Evolutionary conservation across 2,888 invertebrate species (phyloP).

Genomic region (Drosophila flavopinicola): DNA sequence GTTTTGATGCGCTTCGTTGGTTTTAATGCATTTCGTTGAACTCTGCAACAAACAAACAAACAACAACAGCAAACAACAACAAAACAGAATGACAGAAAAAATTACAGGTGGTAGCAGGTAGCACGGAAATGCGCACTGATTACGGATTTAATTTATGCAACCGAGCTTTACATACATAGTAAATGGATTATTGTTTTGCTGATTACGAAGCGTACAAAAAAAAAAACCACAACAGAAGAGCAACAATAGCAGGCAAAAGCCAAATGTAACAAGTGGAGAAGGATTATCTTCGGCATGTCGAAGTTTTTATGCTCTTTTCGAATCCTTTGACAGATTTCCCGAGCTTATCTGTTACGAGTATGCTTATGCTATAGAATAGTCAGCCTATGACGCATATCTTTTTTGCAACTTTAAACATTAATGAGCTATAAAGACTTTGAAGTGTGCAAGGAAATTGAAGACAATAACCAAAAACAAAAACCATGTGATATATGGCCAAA

Average conservation of each 20-base stretch:
- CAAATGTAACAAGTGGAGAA: too few species aligned
- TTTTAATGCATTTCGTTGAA: conserved; percentile 54
- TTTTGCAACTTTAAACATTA: too few species aligned
- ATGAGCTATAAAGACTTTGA: too few species aligned
- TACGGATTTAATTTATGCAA: conserved; percentile 53
- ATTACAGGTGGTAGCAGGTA: conserved; percentile 51
- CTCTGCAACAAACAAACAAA: conserved; percentile 16
- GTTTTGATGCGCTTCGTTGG: conserved; percentile 66
- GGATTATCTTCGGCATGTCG: too few species aligned
- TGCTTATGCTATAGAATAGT: too few species aligned
- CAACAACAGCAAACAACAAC: conserved; percentile 3
- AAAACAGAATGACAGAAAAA: conserved; percentile 25
- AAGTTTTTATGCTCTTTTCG: too few species aligned
- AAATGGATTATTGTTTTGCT: conserved; percentile 9
- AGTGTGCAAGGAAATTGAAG: too few species aligned
- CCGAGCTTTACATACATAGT: neutral
- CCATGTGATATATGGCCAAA: too few species aligned
- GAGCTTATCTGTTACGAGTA: too few species aligned
- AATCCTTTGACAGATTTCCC: too few species aligned
- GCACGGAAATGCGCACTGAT: conserved; percentile 63
- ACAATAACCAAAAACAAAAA: too few species aligned
- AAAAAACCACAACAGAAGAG: conserved; percentile 27
- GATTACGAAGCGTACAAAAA: conserved; percentile 20
- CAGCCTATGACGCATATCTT: too few species aligned
- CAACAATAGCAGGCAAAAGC: neutral